Conservation (phyloP, 1,140 invertebrate species). For the Macrosteles quadrilineatus region DNA sequence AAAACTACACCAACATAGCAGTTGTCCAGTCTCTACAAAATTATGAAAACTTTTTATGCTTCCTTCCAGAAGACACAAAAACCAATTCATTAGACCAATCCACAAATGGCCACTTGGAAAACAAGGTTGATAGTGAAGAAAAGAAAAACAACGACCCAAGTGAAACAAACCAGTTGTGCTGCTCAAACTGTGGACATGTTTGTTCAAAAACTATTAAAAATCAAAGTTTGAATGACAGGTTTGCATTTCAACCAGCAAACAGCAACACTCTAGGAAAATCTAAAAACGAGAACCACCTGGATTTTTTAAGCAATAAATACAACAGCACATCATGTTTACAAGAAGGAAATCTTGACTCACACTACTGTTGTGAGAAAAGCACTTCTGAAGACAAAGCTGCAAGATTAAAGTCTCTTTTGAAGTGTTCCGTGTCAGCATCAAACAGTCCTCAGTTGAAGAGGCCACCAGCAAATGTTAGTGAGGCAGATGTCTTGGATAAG, state of each 20-base stretch:
- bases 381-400: neutral
- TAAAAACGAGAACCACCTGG: neutral
- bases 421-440: neutral
- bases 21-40: slow-evolving; percentile 74
- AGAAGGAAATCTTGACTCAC: neutral
- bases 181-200: too few relatives aligned
- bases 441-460: slow-evolving; percentile 9
- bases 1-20: slow-evolving; percentile 74
- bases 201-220: too few relatives aligned
- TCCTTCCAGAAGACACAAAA: neutral
- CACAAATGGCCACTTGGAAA: too few relatives aligned
- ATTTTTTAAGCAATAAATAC: neutral
- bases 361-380: neutral
- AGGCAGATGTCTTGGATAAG: neutral
- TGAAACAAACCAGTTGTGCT: too few relatives aligned
- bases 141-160: too few relatives aligned
- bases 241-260: neutral
- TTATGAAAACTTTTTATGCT: slow-evolving; percentile 70
- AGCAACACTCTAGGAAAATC: neutral
- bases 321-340: slow-evolving; percentile 17
- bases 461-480: neutral
- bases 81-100: too few relatives aligned
- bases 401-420: neutral
- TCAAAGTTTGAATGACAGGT: neutral
- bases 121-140: too few relatives aligned